These are phyloP conservation scores for Aphelenchoides fujianensis DNA, from an alignment of 1,140 invertebrate genomes.

Conservation along the genomic window DNA sequence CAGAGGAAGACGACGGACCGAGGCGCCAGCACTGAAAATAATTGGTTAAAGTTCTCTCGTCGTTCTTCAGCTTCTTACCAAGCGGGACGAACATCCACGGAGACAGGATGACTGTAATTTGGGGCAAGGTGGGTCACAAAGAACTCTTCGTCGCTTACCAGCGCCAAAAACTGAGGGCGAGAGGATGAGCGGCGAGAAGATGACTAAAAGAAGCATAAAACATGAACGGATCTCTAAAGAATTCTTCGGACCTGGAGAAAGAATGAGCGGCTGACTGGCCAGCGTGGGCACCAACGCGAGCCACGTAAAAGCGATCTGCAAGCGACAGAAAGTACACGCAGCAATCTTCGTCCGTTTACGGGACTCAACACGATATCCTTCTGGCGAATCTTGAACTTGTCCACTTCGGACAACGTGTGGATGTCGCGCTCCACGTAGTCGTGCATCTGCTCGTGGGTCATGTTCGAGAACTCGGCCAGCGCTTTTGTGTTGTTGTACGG, in stretches of 20 bases:
- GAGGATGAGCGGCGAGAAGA: constrained; percentile 44
- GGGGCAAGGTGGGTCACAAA: no score
- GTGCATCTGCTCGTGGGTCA: constrained; percentile 26
- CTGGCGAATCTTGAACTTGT: constrained; percentile 21
- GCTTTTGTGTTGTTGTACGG: constrained; percentile 42
- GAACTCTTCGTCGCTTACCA: no score
- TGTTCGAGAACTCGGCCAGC: constrained; percentile 21
- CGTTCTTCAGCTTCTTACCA: background rate
- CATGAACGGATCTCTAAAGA: background rate
- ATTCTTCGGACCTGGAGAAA: constrained; percentile 28
- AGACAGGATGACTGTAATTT: constrained; percentile 42
- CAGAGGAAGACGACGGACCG: constrained; percentile 10
- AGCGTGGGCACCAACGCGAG: constrained; percentile 8
- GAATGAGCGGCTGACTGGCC: constrained; percentile 19
- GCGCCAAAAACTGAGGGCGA: constrained; percentile 42
- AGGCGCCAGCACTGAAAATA: constrained; percentile 32
- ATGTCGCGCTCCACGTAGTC: constrained; percentile 27
- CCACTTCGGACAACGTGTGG: constrained; percentile 17
- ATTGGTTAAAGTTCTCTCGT: background rate
- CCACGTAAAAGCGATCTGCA: constrained; percentile 32
- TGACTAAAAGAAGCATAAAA: constrained; percentile 16
- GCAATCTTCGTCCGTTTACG: background rate
- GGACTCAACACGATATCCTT: constrained; percentile 14
- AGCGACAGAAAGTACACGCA: background rate
- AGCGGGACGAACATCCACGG: constrained; percentile 53